A percentile compares a stretch with the other conserved stretches of the same genome.
These are phyloP conservation scores for Eristalis pertinax DNA, from an alignment of 2,888 invertebrate genomes.

Conservation along the genomic window DNA sequence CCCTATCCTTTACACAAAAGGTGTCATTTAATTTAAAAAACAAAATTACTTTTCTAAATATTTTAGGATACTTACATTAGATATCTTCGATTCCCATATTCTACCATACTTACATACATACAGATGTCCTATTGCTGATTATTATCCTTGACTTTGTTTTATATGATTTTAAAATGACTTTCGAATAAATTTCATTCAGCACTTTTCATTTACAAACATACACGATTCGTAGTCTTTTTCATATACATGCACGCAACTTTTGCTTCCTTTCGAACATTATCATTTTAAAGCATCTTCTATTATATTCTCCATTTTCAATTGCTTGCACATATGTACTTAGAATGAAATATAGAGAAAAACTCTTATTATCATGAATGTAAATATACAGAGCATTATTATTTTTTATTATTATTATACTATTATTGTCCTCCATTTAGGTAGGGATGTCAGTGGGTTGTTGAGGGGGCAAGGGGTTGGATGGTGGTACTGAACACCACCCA, in stretches of 20 bases:
- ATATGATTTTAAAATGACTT: neutral
- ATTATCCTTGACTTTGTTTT: neutral
- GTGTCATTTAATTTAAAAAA: neutral
- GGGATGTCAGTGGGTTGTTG: slow-evolving; percentile 17
- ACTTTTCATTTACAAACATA: slow-evolving; percentile 15
- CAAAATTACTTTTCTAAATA: neutral
- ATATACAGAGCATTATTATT: slow-evolving; percentile 59
- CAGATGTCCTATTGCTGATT: neutral
- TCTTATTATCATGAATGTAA: slow-evolving; percentile 59
- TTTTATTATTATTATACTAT: slow-evolving; percentile 65
- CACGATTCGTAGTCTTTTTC: slow-evolving; percentile 15
- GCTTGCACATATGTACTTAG: slow-evolving; percentile 54
- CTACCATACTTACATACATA: slow-evolving; percentile 45
- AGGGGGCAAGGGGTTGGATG: neutral
- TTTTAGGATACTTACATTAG: slow-evolving; percentile 22
- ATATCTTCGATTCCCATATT: neutral
- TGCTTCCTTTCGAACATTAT: slow-evolving; percentile 61
- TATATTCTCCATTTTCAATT: slow-evolving; percentile 60
- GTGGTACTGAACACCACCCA: slow-evolving; percentile 18
- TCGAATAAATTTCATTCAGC: neutral
- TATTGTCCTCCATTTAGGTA: slow-evolving; percentile 60
- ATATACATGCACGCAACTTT: slow-evolving; percentile 56
- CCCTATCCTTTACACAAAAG: too few relatives aligned
- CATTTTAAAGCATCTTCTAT: slow-evolving; percentile 63
- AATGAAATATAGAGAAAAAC: slow-evolving; percentile 51